phyloP scores from a whole-genome alignment of 1,140 invertebrate genomes.

The Neodiprion fabricii region DNA sequence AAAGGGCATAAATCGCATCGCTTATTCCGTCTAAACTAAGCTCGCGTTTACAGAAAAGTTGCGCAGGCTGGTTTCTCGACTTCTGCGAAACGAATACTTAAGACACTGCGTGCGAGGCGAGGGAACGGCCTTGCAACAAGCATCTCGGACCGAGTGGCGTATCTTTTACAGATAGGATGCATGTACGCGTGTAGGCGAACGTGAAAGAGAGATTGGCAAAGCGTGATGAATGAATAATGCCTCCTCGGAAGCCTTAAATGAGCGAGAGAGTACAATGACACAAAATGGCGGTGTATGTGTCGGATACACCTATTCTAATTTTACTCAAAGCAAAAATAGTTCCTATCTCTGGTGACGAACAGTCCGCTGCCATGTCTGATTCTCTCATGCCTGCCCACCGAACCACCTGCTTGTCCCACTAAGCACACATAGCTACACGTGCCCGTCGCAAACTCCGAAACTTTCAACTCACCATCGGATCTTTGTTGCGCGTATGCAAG shows the following conservation, averaged over 20 bases:
- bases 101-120: no score
- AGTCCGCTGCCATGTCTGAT: neutral
- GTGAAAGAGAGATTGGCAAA: neutral
- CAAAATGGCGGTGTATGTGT: neutral
- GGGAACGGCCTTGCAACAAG: no score
- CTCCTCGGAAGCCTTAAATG: neutral
- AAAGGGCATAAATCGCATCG: no score
- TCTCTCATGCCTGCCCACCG: neutral
- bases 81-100: no score
- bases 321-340: slow-evolving; percentile 3
- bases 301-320: neutral
- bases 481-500: no score
- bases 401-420: neutral
- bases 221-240: neutral
- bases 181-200: neutral
- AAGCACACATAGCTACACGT: neutral
- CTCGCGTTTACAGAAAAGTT: no score
- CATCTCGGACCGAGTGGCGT: neutral
- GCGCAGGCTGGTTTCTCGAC: no score
- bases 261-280: neutral
- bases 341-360: neutral
- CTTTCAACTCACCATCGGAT: no score
- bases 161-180: neutral
- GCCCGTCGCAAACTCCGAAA: neutral
- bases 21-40: no score